These are phyloP conservation scores for Phaethornis superciliosus DNA, from an alignment of 2,113 vertebrate genomes.

Conservation along the genomic window DNA sequence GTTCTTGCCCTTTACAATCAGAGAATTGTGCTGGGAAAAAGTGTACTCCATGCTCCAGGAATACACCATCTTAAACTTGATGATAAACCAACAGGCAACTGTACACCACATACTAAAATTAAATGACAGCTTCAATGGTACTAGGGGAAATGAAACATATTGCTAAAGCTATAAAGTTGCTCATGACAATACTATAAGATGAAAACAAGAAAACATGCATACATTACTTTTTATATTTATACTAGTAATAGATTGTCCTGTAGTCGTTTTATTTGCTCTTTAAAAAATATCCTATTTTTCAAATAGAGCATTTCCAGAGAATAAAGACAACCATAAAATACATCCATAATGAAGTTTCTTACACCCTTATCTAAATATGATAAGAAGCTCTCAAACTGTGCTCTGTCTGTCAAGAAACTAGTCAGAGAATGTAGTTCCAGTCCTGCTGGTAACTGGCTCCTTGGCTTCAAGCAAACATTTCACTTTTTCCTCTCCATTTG, in stretches of 20 bases:
- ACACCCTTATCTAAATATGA: not conserved
- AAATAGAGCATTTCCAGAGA: not conserved
- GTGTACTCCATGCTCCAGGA: not conserved
- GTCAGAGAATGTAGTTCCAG: not conserved
- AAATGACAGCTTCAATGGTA: slow-evolving; percentile 20
- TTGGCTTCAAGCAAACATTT: not conserved
- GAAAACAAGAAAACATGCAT: not conserved
- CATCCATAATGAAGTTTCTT: not conserved
- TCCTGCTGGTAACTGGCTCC: not conserved
- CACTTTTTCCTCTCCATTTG: not conserved
- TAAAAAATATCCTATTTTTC: not conserved
- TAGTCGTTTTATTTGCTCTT: not conserved
- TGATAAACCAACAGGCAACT: not conserved
- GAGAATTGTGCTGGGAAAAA: not conserved
- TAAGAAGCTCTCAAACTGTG: not conserved
- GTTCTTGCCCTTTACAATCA: not conserved
- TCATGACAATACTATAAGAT: not conserved
- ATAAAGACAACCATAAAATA: not conserved
- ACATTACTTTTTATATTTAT: not conserved
- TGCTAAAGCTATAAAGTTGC: slow-evolving; percentile 8
- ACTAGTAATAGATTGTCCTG: not conserved
- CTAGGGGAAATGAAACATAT: slow-evolving; percentile 11
- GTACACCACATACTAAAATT: not conserved
- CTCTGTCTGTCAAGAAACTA: not conserved
- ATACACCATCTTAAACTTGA: not conserved